phyloP scores from a whole-genome alignment of 2,797 vertebrate genomes.

The Picus viridis region DNA sequence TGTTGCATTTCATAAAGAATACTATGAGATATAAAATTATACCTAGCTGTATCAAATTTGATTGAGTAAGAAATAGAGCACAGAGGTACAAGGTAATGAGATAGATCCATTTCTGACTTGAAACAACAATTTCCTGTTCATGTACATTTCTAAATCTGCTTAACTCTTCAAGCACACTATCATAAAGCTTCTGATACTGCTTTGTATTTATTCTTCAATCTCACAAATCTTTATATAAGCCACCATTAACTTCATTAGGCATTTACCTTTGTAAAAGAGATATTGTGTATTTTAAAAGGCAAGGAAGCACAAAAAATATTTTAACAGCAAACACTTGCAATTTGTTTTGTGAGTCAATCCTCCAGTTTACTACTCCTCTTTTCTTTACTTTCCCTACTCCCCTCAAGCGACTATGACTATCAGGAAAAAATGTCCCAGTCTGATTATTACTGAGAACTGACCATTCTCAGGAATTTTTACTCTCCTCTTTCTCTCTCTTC shows the following conservation, averaged over 20 bases:
- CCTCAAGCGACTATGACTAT: not conserved
- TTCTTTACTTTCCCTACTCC: not conserved
- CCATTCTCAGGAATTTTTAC: not conserved
- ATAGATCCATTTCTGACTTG: not conserved
- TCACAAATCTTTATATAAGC: not conserved
- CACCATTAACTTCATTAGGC: not conserved
- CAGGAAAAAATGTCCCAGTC: not conserved
- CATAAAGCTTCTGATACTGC: not conserved
- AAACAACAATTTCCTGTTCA: constrained; percentile 9
- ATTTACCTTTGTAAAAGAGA: not conserved
- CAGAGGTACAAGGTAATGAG: not conserved
- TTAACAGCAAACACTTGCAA: not conserved
- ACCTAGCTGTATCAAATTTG: not conserved
- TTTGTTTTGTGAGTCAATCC: not conserved
- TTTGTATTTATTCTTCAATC: not conserved
- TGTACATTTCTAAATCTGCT: constrained; percentile 21
- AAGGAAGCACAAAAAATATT: not conserved
- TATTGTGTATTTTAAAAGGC: not conserved
- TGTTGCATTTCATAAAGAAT: not conserved
- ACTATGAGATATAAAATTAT: not conserved
- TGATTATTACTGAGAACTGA: not conserved
- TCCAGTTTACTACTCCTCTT: not conserved
- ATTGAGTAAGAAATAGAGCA: not conserved
- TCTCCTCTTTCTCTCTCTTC: not conserved
- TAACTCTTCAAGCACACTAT: not conserved